These are phyloP conservation scores for Pitta sordida DNA, from an alignment of 2,113 vertebrate genomes.

Conservation along the genomic window DNA sequence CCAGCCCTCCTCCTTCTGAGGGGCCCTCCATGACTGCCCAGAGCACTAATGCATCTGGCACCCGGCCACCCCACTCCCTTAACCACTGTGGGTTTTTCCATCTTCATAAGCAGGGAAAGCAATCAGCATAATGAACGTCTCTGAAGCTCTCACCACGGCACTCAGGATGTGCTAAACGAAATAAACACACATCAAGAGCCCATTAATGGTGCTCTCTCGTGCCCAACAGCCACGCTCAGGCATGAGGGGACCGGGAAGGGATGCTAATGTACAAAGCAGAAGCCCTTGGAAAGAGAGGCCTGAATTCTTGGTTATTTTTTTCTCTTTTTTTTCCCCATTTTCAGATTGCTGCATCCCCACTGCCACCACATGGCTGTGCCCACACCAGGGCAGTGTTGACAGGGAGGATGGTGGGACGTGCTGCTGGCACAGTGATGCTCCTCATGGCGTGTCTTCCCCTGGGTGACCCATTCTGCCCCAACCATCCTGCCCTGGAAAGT, in stretches of 20 bases:
- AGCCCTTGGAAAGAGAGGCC: not conserved
- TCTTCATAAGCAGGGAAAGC: slow-evolving; percentile 45
- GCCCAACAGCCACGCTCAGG: not conserved
- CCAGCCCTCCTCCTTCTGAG: not conserved
- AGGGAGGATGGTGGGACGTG: not conserved
- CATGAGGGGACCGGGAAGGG: not conserved
- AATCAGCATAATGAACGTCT: not conserved
- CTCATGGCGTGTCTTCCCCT: not conserved
- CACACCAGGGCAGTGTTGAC: not conserved
- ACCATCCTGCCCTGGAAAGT: not conserved
- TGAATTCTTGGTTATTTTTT: not conserved
- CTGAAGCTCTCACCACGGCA: not conserved
- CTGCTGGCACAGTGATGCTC: not conserved
- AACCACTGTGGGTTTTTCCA: slow-evolving; percentile 36
- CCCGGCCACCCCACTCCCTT: not conserved
- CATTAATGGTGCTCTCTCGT: not conserved
- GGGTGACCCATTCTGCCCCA: not conserved
- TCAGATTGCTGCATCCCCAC: not conserved
- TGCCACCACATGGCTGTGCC: accelerated
- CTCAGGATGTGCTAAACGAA: slow-evolving; percentile 27
- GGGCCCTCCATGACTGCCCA: not conserved
- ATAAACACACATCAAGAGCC: slow-evolving; percentile 31
- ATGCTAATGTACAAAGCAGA: not conserved
- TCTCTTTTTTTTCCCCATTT: not conserved
- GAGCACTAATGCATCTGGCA: not conserved